Evolutionary conservation across 1,140 invertebrate genomes (phyloP), one percentile per base, ranked within the genome.

Genomic region (Lucilia cuprina): DNA sequence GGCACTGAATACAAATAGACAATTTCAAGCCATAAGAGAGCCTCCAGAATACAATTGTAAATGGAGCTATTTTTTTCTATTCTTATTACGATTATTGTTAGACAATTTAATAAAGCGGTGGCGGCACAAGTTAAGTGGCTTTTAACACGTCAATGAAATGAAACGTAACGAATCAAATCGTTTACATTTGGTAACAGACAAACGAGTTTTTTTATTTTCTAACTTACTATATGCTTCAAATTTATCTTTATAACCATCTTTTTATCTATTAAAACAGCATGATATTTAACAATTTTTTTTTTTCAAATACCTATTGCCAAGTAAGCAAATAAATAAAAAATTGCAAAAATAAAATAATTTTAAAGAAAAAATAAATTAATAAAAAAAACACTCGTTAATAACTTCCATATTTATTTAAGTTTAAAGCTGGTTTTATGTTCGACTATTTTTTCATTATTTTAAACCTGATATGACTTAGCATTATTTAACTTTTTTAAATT

Each of bases 91-190:
- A 41, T 41, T 41, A 3, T 4, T 55, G 50, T 70, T 70, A 70
- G 65, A 70, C 65, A 70, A 70, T 70, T 70, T 70, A 70, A 70
- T 70, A 70, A 70, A 70, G 65, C 65, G 65, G 21, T 70, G 65
- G 65, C 65, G n/a, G 65, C 65, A 70, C 19, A 70, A 70, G 65
- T 25, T 70, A 70, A 70, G 65, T 70, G 65, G 65, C 65, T 70
- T 70, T 70, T 70, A 70, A 70, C 65, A 70, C 65, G 65, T 70
- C 65, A 70, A 70, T 70, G 19, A 25, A 70, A 70, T 70, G 65
- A 21, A 60, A 70, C 65, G 65, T n/a, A n/a, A 17, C n/a, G n/a
- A 9, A 49, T 49, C 9, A 49, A 55, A 55, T 55, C 12, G 50
- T 17, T 14, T 55, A 5, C 4, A 55, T 55, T 8, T 60, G 5